phyloP scores from a whole-genome alignment of 2,113 vertebrate genomes.

The Hoplias malabaricus region DNA sequence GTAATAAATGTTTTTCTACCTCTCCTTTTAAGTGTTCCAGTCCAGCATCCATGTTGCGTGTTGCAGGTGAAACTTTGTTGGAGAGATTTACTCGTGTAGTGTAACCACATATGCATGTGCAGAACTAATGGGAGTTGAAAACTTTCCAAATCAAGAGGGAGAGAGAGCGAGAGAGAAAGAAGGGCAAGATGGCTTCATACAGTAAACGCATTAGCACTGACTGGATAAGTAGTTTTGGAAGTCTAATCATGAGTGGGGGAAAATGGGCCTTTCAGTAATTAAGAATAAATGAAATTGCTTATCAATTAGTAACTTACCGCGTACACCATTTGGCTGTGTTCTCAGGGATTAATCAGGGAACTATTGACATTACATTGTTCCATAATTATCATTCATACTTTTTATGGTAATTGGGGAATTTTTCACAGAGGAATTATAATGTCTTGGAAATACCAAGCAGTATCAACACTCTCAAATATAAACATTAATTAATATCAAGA shows the following conservation, averaged over 20 bases:
- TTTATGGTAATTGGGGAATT: constrained; percentile 74
- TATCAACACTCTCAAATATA: constrained; percentile 68
- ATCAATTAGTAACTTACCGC: constrained; percentile 72
- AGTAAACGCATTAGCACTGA: constrained; percentile 64
- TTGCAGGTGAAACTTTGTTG: constrained; percentile 62
- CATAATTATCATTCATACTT: constrained; percentile 77
- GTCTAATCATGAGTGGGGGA: constrained; percentile 67
- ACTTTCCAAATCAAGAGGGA: constrained; percentile 58
- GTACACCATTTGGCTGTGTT: constrained; percentile 67
- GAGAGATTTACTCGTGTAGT: constrained; percentile 65
- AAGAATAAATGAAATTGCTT: constrained; percentile 77
- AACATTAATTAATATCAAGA: constrained; percentile 71
- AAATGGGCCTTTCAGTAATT: constrained; percentile 74
- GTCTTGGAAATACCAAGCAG: constrained; percentile 63
- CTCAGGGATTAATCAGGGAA: constrained; percentile 74
- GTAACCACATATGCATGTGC: constrained; percentile 66
- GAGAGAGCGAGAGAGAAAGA: not conserved
- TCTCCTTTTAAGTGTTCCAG: constrained; percentile 33
- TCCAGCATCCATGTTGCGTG: constrained; percentile 45
- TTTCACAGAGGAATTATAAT: constrained; percentile 70
- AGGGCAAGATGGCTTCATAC: constrained; percentile 57
- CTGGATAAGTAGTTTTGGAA: constrained; percentile 69
- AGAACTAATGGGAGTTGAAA: constrained; percentile 68
- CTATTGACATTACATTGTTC: constrained; percentile 77
- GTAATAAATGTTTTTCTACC: constrained; percentile 11